Evolutionary conservation across 37 sponge, comb jelly and placozoan species (phyloP).

Genomic region (Eunapius fragilis): DNA sequence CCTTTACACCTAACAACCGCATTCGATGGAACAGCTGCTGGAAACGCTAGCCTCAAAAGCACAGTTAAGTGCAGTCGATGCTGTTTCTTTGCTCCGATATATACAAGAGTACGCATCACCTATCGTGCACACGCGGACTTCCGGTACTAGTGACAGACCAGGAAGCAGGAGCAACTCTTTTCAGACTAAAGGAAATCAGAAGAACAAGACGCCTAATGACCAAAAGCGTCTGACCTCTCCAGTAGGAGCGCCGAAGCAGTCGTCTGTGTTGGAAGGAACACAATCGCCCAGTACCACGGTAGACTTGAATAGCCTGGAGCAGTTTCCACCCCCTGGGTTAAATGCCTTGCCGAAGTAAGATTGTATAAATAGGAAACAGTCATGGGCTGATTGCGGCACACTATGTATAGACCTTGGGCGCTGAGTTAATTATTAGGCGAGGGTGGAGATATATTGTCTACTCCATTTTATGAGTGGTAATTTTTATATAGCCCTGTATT

Average conservation of each 20-base stretch:
- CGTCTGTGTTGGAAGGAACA: background rate
- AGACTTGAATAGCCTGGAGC: background rate
- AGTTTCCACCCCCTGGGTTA: background rate
- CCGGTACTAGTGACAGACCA: background rate
- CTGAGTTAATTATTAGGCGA: no score
- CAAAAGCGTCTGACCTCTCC: background rate
- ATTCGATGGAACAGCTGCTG: background rate
- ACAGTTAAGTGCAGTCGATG: conserved; percentile 23
- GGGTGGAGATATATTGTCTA: no score
- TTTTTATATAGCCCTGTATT: no score
- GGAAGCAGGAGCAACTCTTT: background rate
- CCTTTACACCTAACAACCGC: background rate
- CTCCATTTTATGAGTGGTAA: no score
- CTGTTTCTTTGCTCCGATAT: conserved; percentile 21
- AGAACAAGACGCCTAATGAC: background rate
- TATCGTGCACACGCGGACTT: conserved; percentile 8
- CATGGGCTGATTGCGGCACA: no score
- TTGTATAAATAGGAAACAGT: no score
- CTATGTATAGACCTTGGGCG: no score
- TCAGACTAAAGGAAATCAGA: background rate
- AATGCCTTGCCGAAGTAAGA: background rate
- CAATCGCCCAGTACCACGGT: background rate
- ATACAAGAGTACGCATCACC: conserved; percentile 49
- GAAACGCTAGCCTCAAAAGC: conserved; percentile 2
- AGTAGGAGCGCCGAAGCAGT: background rate